These are phyloP conservation scores for Galaxias olidus DNA, from an alignment of 2,797 vertebrate species.

Conservation along the genomic window DNA sequence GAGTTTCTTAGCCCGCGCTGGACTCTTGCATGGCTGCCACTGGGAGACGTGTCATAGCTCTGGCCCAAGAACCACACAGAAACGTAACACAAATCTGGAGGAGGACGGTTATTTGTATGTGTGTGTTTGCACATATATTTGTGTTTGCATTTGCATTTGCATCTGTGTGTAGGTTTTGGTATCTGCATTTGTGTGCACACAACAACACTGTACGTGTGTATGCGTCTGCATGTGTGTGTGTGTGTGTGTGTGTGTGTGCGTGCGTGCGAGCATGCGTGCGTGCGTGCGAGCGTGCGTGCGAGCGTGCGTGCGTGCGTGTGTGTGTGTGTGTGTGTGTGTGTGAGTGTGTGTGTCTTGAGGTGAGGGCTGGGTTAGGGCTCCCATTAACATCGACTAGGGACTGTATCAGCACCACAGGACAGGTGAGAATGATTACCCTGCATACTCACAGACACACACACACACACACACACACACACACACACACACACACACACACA, in stretches of 20 bases:
- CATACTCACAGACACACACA: slow-evolving; percentile 11
- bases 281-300: slow-evolving; percentile 9
- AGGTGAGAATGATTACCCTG: slow-evolving; percentile 77
- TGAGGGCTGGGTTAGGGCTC: slow-evolving; percentile 29
- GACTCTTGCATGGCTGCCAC: slow-evolving; percentile 20
- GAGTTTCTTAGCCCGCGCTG: neutral
- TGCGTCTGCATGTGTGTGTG: slow-evolving; percentile 10
- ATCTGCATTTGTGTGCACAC: neutral
- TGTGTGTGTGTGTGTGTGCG: slow-evolving; percentile 1
- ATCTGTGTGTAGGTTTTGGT: neutral
- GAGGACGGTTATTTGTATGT: neutral
- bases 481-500: slow-evolving; percentile 17
- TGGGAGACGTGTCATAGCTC: slow-evolving; percentile 21
- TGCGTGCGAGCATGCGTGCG: neutral
- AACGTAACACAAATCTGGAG: slow-evolving; percentile 29
- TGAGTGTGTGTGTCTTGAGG: slow-evolving; percentile 16
- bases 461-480: slow-evolving; percentile 9
- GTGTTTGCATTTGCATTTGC: too few relatives aligned
- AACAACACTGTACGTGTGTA: slow-evolving; percentile 7
- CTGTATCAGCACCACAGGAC: slow-evolving; percentile 57
- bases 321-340: neutral
- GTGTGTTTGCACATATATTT: neutral
- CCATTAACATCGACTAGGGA: slow-evolving; percentile 61
- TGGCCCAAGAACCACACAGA: slow-evolving; percentile 42
- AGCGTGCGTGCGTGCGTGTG: slow-evolving; percentile 4